Base-by-base conservation (phyloP, 2,888 invertebrate genomes). In the Cryptocheilus praepositus region DNA sequence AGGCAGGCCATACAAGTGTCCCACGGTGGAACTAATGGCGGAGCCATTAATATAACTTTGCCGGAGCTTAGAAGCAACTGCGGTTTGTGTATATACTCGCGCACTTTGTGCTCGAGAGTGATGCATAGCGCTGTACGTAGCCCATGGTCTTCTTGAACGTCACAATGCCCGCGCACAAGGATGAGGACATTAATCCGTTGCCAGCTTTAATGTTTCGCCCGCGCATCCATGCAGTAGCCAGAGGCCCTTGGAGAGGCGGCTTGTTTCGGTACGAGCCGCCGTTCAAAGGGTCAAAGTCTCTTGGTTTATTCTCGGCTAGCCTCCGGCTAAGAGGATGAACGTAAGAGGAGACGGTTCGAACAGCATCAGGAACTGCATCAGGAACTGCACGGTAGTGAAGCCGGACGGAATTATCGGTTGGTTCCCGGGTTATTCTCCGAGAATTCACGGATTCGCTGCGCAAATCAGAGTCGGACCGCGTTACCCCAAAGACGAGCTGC, bases 21-120 rank as follows among this genome's bases (percentile, higher is more conserved):
- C 74, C 67, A 70, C 73, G 63, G 74, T 63, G 77, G 71, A 79
- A 75, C 74, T 79, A 79, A 79, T 79, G 79, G 71, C 76, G 67
- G 61, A 60, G 67, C 70, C 76, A 79, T 79, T 79, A 79, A 79
- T 79, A 79, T 79, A 79, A 79, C 74, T 79, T 79, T 75, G 70
- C 76, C 68, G 54, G 67, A 55, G 79, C 74, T 76, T 79, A 79
- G 74, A 65, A 63, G 75, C 70, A 70, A 78, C 75, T 56, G 73
- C 62, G 68, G 71, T 70, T 64, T 64, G 78, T 67, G 74, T 69
- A 72, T 60, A 76, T 49, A 49, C 49, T 11, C 68, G 71, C 57
- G 51, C 59, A 59, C 59, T 63, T 71, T 55, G 73, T 60, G 57
- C 63, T 57, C 13, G 58, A 61, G 74, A 69, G 77, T 79, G 79